These are phyloP conservation scores for Hestina assimilis DNA, from an alignment of 1,140 invertebrate genomes.

Conservation along the genomic window DNA sequence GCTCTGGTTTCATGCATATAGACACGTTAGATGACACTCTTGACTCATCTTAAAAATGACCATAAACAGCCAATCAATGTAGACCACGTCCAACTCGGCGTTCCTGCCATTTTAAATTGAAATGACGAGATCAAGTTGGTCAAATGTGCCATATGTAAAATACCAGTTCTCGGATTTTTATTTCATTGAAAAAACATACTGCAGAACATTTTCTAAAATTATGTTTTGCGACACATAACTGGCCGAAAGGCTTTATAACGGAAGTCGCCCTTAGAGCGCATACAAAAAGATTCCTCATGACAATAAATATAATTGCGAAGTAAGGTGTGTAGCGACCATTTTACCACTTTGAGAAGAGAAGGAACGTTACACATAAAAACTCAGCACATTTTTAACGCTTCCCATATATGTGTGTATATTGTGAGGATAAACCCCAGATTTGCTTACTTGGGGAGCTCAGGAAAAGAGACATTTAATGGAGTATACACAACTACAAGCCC, in stretches of 20 bases:
- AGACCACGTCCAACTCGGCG: slow-evolving; percentile 60
- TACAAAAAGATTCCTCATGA: slow-evolving; percentile 62
- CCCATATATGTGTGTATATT: slow-evolving; percentile 68
- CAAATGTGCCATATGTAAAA: slow-evolving; percentile 61
- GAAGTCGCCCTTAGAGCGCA: slow-evolving; percentile 60
- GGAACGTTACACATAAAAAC: slow-evolving; percentile 60
- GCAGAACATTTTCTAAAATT: slow-evolving; percentile 71
- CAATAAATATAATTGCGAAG: slow-evolving; percentile 66
- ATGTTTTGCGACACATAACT: slow-evolving; percentile 74
- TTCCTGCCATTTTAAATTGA: slow-evolving; percentile 61
- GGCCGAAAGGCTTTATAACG: slow-evolving; percentile 70
- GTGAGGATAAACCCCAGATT: slow-evolving; percentile 68
- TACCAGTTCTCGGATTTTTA: slow-evolving; percentile 68
- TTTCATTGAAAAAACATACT: slow-evolving; percentile 68
- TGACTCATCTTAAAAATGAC: slow-evolving; percentile 61
- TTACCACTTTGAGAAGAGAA: slow-evolving; percentile 64
- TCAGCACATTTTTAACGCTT: slow-evolving; percentile 56
- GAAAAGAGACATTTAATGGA: slow-evolving; percentile 64
- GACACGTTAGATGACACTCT: slow-evolving; percentile 59
- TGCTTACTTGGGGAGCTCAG: slow-evolving; percentile 62
- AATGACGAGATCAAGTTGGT: slow-evolving; percentile 60
- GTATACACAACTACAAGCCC: slow-evolving; percentile 67
- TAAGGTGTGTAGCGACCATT: slow-evolving; percentile 63
- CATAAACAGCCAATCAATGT: slow-evolving; percentile 63
- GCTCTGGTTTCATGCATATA: slow-evolving; percentile 58